These are phyloP conservation scores for Equus quagga DNA, from an alignment of 2,113 vertebrate genomes.

Conservation along the genomic window DNA sequence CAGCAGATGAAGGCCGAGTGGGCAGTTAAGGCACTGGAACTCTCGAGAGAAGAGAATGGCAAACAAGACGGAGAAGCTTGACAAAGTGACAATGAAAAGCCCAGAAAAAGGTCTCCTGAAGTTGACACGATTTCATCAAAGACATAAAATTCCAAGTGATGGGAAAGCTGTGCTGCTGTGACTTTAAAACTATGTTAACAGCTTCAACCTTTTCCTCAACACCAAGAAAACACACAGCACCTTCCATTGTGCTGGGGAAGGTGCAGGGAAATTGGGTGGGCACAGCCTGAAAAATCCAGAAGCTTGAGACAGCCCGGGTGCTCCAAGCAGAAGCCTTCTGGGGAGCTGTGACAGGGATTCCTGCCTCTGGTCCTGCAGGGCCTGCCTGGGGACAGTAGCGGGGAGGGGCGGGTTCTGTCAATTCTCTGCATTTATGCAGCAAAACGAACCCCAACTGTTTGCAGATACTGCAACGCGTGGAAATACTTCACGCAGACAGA, in stretches of 20 bases:
- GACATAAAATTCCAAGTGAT: background rate
- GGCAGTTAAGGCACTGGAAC: background rate
- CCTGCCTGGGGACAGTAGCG: background rate
- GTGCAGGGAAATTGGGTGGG: background rate
- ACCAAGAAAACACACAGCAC: background rate
- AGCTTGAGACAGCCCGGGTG: accelerated
- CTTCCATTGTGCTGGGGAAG: background rate
- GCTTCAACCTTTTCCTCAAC: background rate
- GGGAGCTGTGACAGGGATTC: background rate
- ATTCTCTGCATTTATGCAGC: background rate
- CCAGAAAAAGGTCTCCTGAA: background rate
- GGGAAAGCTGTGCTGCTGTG: accelerated
- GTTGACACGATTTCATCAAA: background rate
- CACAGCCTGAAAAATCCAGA: background rate
- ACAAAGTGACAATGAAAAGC: background rate
- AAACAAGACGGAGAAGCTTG: background rate
- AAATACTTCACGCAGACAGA: background rate
- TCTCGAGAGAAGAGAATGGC: background rate
- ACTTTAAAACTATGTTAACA: background rate
- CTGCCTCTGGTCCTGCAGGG: background rate
- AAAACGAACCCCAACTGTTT: background rate
- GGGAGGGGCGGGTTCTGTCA: background rate
- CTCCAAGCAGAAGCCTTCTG: too few species aligned
- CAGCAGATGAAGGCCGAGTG: background rate
- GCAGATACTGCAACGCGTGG: background rate